Evolutionary conservation across 2,113 vertebrate species (phyloP), one percentile per base, ranked within the genome.

Genomic region (Notarius lentiginosus): DNA sequence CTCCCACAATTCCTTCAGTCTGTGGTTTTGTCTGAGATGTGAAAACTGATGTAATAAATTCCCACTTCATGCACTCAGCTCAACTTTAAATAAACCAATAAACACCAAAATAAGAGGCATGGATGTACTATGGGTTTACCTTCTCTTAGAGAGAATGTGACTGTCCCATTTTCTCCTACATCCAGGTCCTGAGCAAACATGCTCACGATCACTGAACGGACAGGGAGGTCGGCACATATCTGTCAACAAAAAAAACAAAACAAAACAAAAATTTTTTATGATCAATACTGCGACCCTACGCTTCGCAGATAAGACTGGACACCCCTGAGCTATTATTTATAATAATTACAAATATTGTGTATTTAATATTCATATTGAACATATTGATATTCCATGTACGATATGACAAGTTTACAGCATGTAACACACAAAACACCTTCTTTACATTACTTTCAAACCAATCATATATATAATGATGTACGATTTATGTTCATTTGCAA

Each of bases 131-230:
- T 24, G 5, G 15, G 14, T 87, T 88, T 94, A 99, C 97, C 96
- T 94, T 95, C 86, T 84, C 92, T 93, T 84, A 97, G 0, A 2
- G 95, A 96, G 90, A 97, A 97, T 2, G 83, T 83, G 0, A 98
- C 93, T 1, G 95, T 94, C 84, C 96, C 92, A n/a, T 97, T 98
- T 88, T 93, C 95, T 89, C 97, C 98, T 87, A 95, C 94, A 91
- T 99, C 97, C 0, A 90, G 91, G 85, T 99, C 98, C 93, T 97
- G 98, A 77, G 98, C 97, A 92, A 97, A 97, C 88, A 98, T 51
- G 68, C 94, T 96, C 8, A 95, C 93, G 82, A 98, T 93, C 85
- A 97, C 87, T 0, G 95, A 95, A 77, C 96, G 96, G 63, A 93
- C 87, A 0, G 96, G 95, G 1, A 96, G 92, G 15, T 94, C 95